Base-by-base conservation (phyloP, 2,888 invertebrate genomes). In the Drosophila kambysellisi region DNA sequence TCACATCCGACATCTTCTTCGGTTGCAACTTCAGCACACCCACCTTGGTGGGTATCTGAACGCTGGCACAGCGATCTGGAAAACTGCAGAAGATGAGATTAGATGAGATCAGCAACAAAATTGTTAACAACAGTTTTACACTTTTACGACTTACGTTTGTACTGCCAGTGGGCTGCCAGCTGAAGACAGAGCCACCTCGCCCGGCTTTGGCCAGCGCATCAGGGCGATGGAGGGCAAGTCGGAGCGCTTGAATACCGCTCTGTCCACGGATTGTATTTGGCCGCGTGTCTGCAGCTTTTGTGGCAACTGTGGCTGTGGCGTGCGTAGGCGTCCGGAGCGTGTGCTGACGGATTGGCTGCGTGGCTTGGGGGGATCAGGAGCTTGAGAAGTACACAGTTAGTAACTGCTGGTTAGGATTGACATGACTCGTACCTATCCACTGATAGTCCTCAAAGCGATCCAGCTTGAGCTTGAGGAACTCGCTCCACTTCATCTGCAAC, bases 161-260 rank as follows among this genome's bases (percentile, higher is more conserved):
- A 67, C 65, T 0, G 92, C 85, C n/a, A 93, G 50, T 17, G 93
- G 93, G 68, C 92, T 93, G 46, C 93, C 93, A 43, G 82, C 90
- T 52, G 91, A 83, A 25, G 93, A 93, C 32, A 93, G 89, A 1
- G 92, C 91, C 58, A 91, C 79, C 82, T 93, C 93, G 25, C 93
- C 93, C 4, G 92, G 91, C 57, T 92, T 92, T 5, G 93, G 92
- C 82, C 93, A 93, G 35, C 93, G 91, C 46, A 93, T 76, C 60
- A 93, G 83, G 1, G 92, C 90, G 61, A 93, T 79, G 39, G 93
- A 90, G 17, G 91, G 88, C 17, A 29, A 3, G 0, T 39, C 5
- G 39, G 9, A 20, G 15, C 32, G 32, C 5, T n/a, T 48, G 12
- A 6, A 11, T 46, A 7, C 3, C 0, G 35, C 53, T 0, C 66